Percentiles rank a stretch among this genome's conserved stretches.
Conservation (phyloP, 2,113 vertebrate genomes). For the Cyprinus carpio region DNA sequence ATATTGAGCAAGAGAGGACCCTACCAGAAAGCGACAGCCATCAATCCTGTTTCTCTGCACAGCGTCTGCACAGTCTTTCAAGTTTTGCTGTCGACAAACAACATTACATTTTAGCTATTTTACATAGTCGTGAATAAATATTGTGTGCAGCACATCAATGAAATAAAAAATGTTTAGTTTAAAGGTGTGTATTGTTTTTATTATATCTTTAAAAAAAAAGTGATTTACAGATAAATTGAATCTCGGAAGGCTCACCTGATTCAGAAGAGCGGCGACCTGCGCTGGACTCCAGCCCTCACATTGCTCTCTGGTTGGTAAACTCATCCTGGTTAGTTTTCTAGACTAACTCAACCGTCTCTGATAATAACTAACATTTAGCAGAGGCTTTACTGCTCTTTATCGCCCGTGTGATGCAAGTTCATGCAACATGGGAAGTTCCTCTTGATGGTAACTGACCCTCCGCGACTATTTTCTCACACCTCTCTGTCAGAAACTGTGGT, state of each 20-base stretch:
- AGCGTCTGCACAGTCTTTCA: slow-evolving; percentile 73
- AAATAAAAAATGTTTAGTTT: background rate
- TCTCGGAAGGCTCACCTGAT: slow-evolving; percentile 73
- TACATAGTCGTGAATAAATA: background rate
- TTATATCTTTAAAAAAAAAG: too few relatives aligned
- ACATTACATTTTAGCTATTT: background rate
- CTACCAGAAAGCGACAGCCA: slow-evolving; percentile 80
- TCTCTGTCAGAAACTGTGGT: background rate
- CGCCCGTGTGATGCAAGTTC: slow-evolving; percentile 11
- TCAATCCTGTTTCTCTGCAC: slow-evolving; percentile 73
- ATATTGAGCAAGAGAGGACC: slow-evolving; percentile 51
- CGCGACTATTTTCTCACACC: background rate
- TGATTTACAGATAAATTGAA: background rate
- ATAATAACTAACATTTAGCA: slow-evolving; percentile 19
- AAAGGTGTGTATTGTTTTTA: background rate
- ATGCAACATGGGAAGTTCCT: slow-evolving; percentile 59
- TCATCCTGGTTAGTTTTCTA: slow-evolving; percentile 68
- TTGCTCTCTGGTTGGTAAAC: slow-evolving; percentile 80
- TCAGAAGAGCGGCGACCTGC: slow-evolving; percentile 77
- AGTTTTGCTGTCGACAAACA: slow-evolving; percentile 71
- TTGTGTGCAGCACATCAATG: background rate
- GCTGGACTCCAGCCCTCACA: slow-evolving; percentile 79
- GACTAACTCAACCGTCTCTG: slow-evolving; percentile 41
- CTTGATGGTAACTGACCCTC: slow-evolving; percentile 36
- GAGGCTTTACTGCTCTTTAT: slow-evolving; percentile 25